These are phyloP conservation scores for Nomada lathburiana DNA, from an alignment of 2,888 invertebrate species.

Conservation along the genomic window DNA sequence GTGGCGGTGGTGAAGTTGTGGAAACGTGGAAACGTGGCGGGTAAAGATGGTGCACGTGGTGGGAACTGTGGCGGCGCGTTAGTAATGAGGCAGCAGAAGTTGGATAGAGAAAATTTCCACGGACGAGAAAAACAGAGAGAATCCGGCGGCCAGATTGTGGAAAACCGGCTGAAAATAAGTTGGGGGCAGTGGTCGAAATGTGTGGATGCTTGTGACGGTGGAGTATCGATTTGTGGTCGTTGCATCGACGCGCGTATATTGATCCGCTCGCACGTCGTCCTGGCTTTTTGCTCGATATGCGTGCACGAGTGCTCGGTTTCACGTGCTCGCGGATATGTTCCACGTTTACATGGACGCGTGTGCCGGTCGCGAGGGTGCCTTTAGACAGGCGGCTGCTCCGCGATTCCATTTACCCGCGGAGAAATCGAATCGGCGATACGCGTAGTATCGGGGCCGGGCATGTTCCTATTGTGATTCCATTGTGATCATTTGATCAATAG, in stretches of 20 bases:
- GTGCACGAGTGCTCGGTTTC: conserved; percentile 17
- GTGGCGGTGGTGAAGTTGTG: conserved; percentile 12
- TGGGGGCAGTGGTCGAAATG: conserved; percentile 37
- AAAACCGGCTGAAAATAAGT: conserved; percentile 27
- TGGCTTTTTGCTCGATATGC: conserved; percentile 30
- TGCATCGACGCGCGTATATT: conserved; percentile 30
- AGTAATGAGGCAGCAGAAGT: not conserved
- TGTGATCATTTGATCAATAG: conserved; percentile 66
- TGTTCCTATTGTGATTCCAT: conserved; percentile 61
- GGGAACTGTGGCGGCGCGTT: not conserved
- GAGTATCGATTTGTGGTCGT: conserved; percentile 55
- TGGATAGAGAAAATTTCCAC: conserved; percentile 12
- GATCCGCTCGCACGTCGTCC: not conserved
- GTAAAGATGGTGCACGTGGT: no score
- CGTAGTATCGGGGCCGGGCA: conserved; percentile 40
- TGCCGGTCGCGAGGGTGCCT: conserved; percentile 14
- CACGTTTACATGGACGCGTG: conserved; percentile 27
- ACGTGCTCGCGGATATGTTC: conserved; percentile 21
- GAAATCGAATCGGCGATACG: conserved; percentile 40
- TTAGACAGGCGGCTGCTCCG: conserved; percentile 31
- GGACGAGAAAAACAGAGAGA: not conserved
- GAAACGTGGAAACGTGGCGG: not conserved
- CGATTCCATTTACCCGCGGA: conserved; percentile 46
- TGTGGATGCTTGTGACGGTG: conserved; percentile 33
- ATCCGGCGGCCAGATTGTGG: not conserved